Evolutionary conservation across 2,797 vertebrate genomes (phyloP).

Genomic region (Thripadectes ignobilis): DNA sequence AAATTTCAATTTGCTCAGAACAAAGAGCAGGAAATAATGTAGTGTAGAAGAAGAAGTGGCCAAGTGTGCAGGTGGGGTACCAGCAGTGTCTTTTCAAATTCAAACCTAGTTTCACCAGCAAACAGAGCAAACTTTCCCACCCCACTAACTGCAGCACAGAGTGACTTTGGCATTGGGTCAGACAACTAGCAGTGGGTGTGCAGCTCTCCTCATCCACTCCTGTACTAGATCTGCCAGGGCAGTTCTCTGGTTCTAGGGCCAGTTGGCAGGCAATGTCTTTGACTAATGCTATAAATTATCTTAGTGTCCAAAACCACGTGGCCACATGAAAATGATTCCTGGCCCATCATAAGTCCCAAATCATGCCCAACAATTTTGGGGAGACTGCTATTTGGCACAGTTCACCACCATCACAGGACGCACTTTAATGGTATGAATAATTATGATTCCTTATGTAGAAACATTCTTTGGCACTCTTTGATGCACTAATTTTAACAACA

Average conservation of each 20-base stretch:
- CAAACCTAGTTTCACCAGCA: neutral
- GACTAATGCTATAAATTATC: neutral
- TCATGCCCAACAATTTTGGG: neutral
- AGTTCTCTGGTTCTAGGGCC: neutral
- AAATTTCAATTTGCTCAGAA: neutral
- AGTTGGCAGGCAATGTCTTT: neutral
- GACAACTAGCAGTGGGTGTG: neutral
- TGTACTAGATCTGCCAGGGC: neutral
- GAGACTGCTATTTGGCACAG: neutral
- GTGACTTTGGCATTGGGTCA: neutral
- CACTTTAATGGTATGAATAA: neutral
- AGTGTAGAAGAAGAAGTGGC: neutral
- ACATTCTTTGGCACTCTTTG: neutral
- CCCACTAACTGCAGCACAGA: neutral
- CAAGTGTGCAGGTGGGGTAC: neutral
- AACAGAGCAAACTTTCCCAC: neutral
- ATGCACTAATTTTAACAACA: neutral
- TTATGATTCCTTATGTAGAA: neutral
- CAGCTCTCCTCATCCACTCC: neutral
- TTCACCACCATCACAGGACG: neutral
- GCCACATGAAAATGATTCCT: neutral
- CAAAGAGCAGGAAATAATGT: neutral
- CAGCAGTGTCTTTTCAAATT: neutral
- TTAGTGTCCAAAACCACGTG: neutral
- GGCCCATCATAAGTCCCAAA: neutral